A percentile compares a stretch with the other conserved stretches of the same genome.
Evolutionary conservation across 2,888 invertebrate species (phyloP).

Genomic region (Heteromyza rotundicornis): DNA sequence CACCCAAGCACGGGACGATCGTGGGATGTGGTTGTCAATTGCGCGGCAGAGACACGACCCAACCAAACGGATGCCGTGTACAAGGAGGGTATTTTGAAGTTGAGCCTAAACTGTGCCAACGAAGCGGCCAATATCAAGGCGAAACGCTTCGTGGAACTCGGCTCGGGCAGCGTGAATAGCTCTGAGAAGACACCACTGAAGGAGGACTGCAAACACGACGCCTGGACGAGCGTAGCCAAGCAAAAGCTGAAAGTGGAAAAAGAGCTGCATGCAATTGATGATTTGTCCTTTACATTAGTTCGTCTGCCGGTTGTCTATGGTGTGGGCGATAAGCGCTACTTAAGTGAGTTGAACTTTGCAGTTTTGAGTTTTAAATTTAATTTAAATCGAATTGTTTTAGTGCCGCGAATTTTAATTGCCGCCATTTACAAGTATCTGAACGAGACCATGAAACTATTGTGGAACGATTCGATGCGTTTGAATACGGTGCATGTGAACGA

Average conservation of each 20-base stretch:
- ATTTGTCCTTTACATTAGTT: conserved; percentile 77
- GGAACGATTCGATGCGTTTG: conserved; percentile 83
- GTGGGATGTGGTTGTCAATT: conserved; percentile 85
- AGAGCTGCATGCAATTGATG: conserved; percentile 71
- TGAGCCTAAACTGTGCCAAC: conserved; percentile 83
- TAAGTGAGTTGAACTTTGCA: conserved; percentile 71
- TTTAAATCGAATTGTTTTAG: conserved; percentile 62
- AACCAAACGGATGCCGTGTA: conserved; percentile 90
- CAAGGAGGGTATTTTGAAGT: conserved; percentile 83
- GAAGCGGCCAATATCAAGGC: conserved; percentile 75
- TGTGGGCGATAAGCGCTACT: conserved; percentile 78
- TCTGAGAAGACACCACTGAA: conserved; percentile 79
- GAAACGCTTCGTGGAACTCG: conserved; percentile 80
- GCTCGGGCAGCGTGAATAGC: conserved; percentile 81
- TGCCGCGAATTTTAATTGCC: conserved; percentile 84
- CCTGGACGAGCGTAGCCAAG: conserved; percentile 84
- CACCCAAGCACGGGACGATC: conserved; percentile 65
- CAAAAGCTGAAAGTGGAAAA: conserved; percentile 85
- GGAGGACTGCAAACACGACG: conserved; percentile 78
- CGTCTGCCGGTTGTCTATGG: conserved; percentile 89
- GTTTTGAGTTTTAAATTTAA: no score
- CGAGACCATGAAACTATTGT: conserved; percentile 90
- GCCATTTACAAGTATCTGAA: conserved; percentile 86
- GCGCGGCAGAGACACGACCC: conserved; percentile 89
- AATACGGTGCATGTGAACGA: conserved; percentile 89